A percentile compares a stretch with the other conserved stretches of the same genome.
phyloP scores from a whole-genome alignment of 2,797 vertebrate genomes.

The Rhyacichthys aspro region DNA sequence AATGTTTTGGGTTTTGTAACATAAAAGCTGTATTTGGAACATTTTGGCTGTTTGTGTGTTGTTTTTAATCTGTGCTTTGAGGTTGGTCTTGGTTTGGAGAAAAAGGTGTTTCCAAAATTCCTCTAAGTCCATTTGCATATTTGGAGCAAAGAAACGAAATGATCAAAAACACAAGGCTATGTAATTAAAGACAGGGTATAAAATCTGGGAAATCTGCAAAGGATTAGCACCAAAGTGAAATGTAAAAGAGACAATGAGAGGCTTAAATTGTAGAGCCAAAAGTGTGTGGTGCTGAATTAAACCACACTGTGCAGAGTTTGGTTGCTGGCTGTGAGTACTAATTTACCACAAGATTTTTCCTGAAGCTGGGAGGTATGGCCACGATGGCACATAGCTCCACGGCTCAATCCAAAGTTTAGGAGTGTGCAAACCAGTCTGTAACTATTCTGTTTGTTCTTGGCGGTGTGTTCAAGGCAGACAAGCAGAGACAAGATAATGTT shows the following conservation, averaged over 20 bases:
- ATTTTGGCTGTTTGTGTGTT: neutral
- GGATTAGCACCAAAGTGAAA: neutral
- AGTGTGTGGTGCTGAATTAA: neutral
- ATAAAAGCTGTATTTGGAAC: neutral
- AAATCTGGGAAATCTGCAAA: neutral
- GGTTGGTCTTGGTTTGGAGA: neutral
- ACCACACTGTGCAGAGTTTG: too few species aligned
- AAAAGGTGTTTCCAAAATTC: constrained; percentile 39
- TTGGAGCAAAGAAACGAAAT: neutral
- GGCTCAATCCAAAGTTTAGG: neutral
- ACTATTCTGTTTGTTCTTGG: neutral
- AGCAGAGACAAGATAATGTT: neutral
- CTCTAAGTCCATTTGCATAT: constrained; percentile 23
- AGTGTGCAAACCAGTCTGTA: neutral
- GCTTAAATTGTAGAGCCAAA: neutral
- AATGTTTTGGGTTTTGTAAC: too few species aligned
- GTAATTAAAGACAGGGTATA: constrained; percentile 20
- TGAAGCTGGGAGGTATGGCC: neutral
- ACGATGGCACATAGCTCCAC: neutral
- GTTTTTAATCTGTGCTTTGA: neutral
- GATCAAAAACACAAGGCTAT: constrained; percentile 37
- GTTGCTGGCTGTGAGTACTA: constrained; percentile 1
- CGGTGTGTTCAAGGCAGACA: neutral
- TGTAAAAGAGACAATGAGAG: neutral
- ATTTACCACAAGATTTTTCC: neutral